These are phyloP conservation scores for Calephelis virginiensis DNA, from an alignment of 1,140 invertebrate species.

Conservation along the genomic window DNA sequence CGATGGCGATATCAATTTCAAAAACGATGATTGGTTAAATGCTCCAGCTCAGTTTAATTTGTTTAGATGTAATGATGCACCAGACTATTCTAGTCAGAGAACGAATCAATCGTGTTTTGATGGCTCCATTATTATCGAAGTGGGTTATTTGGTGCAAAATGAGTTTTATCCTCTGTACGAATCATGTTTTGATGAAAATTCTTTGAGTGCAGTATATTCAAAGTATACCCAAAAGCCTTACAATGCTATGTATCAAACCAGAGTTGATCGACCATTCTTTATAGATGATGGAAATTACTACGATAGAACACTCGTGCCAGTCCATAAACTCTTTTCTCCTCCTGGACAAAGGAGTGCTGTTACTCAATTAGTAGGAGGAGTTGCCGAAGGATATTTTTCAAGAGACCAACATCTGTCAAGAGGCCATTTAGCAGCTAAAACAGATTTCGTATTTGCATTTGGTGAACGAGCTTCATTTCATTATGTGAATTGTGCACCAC, in stretches of 20 bases:
- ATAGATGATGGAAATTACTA: conserved; percentile 50
- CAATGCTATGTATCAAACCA: conserved; percentile 57
- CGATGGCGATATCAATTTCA: conserved; percentile 49
- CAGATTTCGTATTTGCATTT: conserved; percentile 82
- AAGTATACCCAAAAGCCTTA: conserved; percentile 66
- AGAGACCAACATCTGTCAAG: conserved; percentile 72
- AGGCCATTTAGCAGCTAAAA: conserved; percentile 84
- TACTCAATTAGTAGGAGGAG: conserved; percentile 44
- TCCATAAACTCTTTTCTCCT: conserved; percentile 50
- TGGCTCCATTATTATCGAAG: conserved; percentile 49
- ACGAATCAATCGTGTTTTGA: conserved; percentile 59
- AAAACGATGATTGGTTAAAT: conserved; percentile 52
- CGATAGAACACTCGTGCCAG: conserved; percentile 32
- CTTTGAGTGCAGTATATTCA: conserved; percentile 52
- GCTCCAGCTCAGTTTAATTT: conserved; percentile 39
- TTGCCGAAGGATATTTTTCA: conserved; percentile 47
- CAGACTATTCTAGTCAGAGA: conserved; percentile 43
- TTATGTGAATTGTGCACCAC: conserved; percentile 83
- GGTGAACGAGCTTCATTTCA: conserved; percentile 83
- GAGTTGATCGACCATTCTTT: conserved; percentile 57
- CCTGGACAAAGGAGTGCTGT: conserved; percentile 48
- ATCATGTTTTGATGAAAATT: conserved; percentile 54
- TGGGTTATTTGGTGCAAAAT: conserved; percentile 55
- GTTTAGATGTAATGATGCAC: conserved; percentile 48
- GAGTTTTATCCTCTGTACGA: conserved; percentile 58